Base-by-base conservation (phyloP, 2,797 vertebrate genomes). In the Helicolenus hilgendorfi region DNA sequence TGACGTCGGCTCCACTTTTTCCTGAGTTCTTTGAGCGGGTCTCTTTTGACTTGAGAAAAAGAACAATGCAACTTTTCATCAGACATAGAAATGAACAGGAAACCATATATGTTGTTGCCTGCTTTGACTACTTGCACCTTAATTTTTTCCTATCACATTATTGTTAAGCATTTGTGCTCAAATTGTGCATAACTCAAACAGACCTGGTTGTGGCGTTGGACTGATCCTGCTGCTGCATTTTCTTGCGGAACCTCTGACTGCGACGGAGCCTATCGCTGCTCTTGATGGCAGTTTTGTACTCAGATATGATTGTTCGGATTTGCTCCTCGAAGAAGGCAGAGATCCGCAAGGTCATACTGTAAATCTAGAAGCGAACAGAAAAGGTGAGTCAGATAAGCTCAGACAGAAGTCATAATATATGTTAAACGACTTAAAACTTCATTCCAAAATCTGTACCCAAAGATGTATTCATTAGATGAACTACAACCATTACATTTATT, bases 311-410 rank as follows among this genome's bases (percentile, higher is more conserved):
- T 87, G 97, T 98, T 92, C 98, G 96, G 93, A 99, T 98, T 85
- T 97, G 97, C 94, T 99, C 98, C 93, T 99, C 99, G 74, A 99
- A 99, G 83, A 99, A 98, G 7, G 99, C 98, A 59, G 99, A 99
- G 56, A 99, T 95, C 56, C 98, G 98, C 96, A 99, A 92, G 3
- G 98, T 99, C 99, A 99, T 99, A 24, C 98, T 99, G 78, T 99
- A 99, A 94, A 99, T 99, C 99, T 99, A 86, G 35, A 36, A 82
- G 0, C 7, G 1, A 62, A 27, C 0, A 78, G 8, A 77, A 58
- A 6, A 63, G 56, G 29, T 4, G 8, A 26, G 22, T 27, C 38
- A 58, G 26, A 36, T 5, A 3, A 65, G 29, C 18, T 41, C 24
- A 71, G 73, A 81, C 38, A 55, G 0, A 68, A 36, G 3, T 33